These are phyloP conservation scores for Nomada hirtipes DNA, from an alignment of 2,888 invertebrate genomes.

Conservation along the genomic window DNA sequence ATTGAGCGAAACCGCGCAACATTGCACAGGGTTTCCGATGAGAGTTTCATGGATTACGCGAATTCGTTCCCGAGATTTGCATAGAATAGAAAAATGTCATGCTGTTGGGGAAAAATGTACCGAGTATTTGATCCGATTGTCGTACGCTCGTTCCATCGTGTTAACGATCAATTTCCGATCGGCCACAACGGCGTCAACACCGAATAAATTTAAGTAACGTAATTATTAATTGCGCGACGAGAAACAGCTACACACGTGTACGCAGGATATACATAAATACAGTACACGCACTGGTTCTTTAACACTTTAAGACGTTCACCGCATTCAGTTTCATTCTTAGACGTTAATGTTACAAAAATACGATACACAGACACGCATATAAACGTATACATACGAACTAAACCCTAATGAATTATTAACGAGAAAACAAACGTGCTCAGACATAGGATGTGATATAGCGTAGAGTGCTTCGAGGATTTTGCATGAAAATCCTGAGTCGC, in stretches of 20 bases:
- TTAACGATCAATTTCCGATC: slow-evolving; percentile 28
- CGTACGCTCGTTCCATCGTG: slow-evolving; percentile 33
- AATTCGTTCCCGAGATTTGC: not conserved
- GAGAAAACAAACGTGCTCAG: slow-evolving; percentile 76
- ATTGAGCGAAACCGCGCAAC: slow-evolving; percentile 16
- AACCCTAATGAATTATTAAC: slow-evolving; percentile 58
- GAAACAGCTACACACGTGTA: slow-evolving; percentile 25
- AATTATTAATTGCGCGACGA: slow-evolving; percentile 58
- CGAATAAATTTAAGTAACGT: slow-evolving; percentile 56
- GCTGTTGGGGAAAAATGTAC: slow-evolving; percentile 73
- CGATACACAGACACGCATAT: slow-evolving; percentile 49
- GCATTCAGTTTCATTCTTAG: slow-evolving; percentile 44
- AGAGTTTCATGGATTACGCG: slow-evolving; percentile 11
- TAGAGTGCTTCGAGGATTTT: slow-evolving; percentile 80
- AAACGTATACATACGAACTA: slow-evolving; percentile 54
- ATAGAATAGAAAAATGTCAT: slow-evolving; percentile 74
- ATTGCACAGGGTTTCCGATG: slow-evolving; percentile 25
- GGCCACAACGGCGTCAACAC: slow-evolving; percentile 38
- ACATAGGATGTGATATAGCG: slow-evolving; percentile 82
- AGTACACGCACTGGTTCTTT: slow-evolving; percentile 55
- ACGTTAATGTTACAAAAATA: slow-evolving; percentile 37
- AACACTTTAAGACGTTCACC: slow-evolving; percentile 57
- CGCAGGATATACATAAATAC: not conserved
- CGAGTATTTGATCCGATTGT: slow-evolving; percentile 18
- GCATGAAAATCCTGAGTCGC: slow-evolving; percentile 74